phyloP scores from a whole-genome alignment of 1,140 invertebrate species.

The Brachionus angularis region DNA sequence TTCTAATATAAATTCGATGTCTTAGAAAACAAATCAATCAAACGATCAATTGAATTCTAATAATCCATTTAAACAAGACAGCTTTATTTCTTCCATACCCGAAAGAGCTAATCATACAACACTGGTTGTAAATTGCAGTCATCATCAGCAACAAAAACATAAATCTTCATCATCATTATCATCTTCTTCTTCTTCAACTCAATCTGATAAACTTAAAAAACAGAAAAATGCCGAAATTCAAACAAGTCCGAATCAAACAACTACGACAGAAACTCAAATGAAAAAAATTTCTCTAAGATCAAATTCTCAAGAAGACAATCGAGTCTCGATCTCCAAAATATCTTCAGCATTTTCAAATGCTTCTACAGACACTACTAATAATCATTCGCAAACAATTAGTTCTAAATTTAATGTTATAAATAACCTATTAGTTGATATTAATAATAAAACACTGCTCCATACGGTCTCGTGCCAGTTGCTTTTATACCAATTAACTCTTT shows the following conservation, averaged over 20 bases:
- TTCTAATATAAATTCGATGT: constrained; percentile 29
- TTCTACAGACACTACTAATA: background rate
- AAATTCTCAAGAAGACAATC: background rate
- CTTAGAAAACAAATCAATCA: no score
- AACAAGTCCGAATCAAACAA: background rate
- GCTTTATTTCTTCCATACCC: constrained; percentile 29
- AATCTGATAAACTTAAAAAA: background rate
- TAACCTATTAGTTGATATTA: constrained; percentile 1
- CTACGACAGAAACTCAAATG: no score
- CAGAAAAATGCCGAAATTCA: constrained; percentile 31
- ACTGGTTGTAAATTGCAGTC: background rate
- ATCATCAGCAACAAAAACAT: background rate
- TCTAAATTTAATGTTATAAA: constrained; percentile 25
- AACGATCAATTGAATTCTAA: no score
- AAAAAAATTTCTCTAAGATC: no score
- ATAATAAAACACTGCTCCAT: background rate
- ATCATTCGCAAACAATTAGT: background rate
- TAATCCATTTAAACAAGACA: constrained; percentile 22
- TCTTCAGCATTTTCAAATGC: constrained; percentile 17
- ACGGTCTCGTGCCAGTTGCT: constrained; percentile 10
- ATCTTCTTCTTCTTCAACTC: no score
- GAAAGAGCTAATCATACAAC: constrained; percentile 22
- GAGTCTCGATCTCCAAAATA: constrained; percentile 14
- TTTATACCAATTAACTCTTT: constrained; percentile 37
- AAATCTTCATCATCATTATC: no score